Percentiles rank a stretch among this genome's conserved stretches.
Evolutionary conservation across 2,888 invertebrate genomes (phyloP).

Genomic region (Dastarcus helophoroides): DNA sequence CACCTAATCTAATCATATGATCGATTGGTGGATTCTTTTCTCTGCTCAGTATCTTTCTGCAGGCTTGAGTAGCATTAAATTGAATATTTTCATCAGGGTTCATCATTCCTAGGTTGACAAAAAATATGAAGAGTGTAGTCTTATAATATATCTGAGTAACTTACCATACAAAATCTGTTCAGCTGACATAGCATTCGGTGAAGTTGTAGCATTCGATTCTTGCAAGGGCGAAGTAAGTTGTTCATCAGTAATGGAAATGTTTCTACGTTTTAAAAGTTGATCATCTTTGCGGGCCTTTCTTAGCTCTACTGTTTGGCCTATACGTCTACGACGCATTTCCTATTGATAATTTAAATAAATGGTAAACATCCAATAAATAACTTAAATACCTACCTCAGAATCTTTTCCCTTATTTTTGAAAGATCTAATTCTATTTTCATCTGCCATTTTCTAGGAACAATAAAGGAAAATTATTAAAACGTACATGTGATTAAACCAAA

Average conservation of each 20-base stretch:
- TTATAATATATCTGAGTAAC: too few relatives aligned
- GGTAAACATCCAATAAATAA: slow-evolving; percentile 3
- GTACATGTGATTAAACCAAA: too few relatives aligned
- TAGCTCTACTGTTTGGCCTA: slow-evolving; percentile 80
- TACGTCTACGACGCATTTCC: slow-evolving; percentile 83
- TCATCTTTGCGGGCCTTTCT: slow-evolving; percentile 91
- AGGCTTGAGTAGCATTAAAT: slow-evolving; percentile 65
- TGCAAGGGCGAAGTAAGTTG: slow-evolving; percentile 43
- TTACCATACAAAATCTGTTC: slow-evolving; percentile 60
- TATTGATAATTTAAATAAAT: slow-evolving; percentile 27
- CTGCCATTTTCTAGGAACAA: too few relatives aligned
- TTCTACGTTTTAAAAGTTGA: slow-evolving; percentile 81
- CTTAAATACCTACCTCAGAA: slow-evolving; percentile 47
- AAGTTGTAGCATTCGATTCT: slow-evolving; percentile 34
- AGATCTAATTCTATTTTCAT: slow-evolving; percentile 52
- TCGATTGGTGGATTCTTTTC: slow-evolving; percentile 88
- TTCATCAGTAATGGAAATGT: slow-evolving; percentile 52
- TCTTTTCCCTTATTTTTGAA: slow-evolving; percentile 74
- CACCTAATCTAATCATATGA: slow-evolving; percentile 68
- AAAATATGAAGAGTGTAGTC: too few relatives aligned
- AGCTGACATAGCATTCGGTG: slow-evolving; percentile 44
- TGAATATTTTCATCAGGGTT: slow-evolving; percentile 50
- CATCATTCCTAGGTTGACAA: slow-evolving; percentile 62
- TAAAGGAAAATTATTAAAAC: too few relatives aligned
- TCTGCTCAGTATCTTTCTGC: slow-evolving; percentile 76